Conservation (phyloP, 2,888 invertebrate genomes). For the Folsomia manolachei region DNA sequence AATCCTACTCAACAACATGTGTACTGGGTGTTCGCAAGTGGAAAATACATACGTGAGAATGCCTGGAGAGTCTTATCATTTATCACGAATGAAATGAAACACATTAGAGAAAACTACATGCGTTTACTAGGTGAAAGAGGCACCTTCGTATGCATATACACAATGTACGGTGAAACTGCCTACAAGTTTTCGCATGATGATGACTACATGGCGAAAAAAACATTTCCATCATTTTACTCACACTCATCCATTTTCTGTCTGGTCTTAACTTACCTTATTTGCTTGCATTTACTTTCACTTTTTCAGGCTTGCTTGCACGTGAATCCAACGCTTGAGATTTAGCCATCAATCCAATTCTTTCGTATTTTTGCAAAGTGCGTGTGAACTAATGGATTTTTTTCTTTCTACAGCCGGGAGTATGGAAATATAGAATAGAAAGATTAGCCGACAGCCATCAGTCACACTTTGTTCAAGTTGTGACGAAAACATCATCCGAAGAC, state of each 20-base stretch:
- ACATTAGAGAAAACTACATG: too few species aligned
- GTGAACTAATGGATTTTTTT: not conserved
- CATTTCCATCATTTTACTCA: not conserved
- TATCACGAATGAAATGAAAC: not conserved
- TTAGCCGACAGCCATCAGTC: slow-evolving; percentile 50
- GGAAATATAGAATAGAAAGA: slow-evolving; percentile 50
- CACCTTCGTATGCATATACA: slow-evolving; percentile 6
- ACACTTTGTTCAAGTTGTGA: slow-evolving; percentile 49
- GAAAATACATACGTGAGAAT: too few species aligned
- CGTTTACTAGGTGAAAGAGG: not conserved
- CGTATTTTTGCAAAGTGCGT: too few species aligned
- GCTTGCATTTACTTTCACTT: not conserved
- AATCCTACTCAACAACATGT: too few species aligned
- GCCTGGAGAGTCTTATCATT: not conserved
- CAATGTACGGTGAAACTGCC: too few species aligned
- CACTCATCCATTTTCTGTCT: too few species aligned
- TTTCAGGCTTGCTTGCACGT: not conserved
- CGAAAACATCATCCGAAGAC: slow-evolving; percentile 49
- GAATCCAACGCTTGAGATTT: too few species aligned
- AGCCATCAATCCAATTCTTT: too few species aligned
- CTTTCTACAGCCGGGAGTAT: slow-evolving; percentile 45
- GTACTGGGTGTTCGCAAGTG: too few species aligned
- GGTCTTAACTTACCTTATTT: too few species aligned
- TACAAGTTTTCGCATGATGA: not conserved
- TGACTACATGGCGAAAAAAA: not conserved